Base-by-base conservation (phyloP, 2,113 vertebrate species). In the Crocuta crocuta region DNA sequence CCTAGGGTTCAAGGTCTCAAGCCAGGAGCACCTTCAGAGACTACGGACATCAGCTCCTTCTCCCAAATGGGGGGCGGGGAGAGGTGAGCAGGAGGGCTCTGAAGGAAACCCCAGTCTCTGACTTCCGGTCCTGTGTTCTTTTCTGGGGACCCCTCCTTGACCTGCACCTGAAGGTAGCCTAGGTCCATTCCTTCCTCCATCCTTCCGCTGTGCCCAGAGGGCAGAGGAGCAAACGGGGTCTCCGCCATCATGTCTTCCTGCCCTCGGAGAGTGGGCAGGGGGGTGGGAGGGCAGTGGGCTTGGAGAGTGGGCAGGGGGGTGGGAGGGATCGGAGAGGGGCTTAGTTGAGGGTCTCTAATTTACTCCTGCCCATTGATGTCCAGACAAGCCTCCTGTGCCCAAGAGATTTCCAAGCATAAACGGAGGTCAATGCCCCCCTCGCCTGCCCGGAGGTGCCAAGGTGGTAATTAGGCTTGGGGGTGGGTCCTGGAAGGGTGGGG, bases 391-490 rank as follows among this genome's bases (percentile, higher is more conserved):
- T 97, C 97, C 91, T 89, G 55, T 82, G 73, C 98, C 94, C 82
- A 45, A 78, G 95, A 95, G 85, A 93, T 68, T 96, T 93, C 45
- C 79, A 96, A 93, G 98, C 94, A 89, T 91, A 98, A 97, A 96
- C 85, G 68, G 94, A 98, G 97, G 98, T 98, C 98, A 98, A 43
- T 68, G 92, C 87, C 81, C 79, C 95, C 84, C 94, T 48, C 79
- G 89, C 92, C 28, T 10, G 12, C 83, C 94, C 39, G 26, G 95
- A 93, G 94, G 97, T 93, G 97, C 92, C 85, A 95, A 39, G 95
- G 97, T 97, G 92, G 96, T 97, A 98, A 98, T 98, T 98, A 98
- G 96, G 97, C 88, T 97, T 92, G 95, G 97, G 97, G 97, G 90
- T 94, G 96, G 94, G 95, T 82, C 88, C 58, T 71, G 4, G 50